Base-by-base conservation (phyloP, 1,140 invertebrate species). In the Amphibalanus amphitrite region DNA sequence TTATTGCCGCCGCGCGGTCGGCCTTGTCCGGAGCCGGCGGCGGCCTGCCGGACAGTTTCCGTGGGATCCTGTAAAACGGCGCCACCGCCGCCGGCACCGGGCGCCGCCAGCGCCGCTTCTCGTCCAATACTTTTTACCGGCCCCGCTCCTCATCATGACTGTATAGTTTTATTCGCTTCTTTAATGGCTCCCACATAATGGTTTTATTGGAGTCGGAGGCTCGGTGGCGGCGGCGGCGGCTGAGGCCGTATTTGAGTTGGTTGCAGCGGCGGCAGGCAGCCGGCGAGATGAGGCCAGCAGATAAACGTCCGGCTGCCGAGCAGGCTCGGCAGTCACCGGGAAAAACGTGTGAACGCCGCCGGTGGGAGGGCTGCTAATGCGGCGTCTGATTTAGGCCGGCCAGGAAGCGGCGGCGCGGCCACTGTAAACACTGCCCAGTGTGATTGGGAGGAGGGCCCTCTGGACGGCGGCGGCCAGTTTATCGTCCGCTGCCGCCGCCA, bases 181-280 rank as follows among this genome's bases (percentile, higher is more conserved):
- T 59, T 59, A 59, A 59, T 59, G 47, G 47, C 6, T 59, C 20
- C 47, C 47, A 59, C 47, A 59, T 59, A 59, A 59, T 59, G 47
- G 47, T 59, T 59, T 59, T 59, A 59, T 59, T 59, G 47, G 47
- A 59, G 47, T 59, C 47, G 47, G n/a, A n/a, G n/a, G n/a, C n/a
- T n/a, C n/a, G n/a, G n/a, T n/a, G n/a, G 47, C 47, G 20, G 47
- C 47, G 47, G 47, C 47, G 20, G 13, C 47, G 13, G 20, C 13
- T 3, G 47, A 8, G 47, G 47, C 20, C 1, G 47, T 38, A 15
- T 38, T 15, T 38, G 33, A 38, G 33, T 38, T 38, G 33, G 33
- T 38, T 38, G 33, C 47, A 23, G 47, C 47, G 47, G 47, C 47
- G 20, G 13, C 47, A 1, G 47, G 47, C 47, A 20, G 47, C 47